Conservation (phyloP, 1,140 invertebrate species). For the Fopius arisanus region DNA sequence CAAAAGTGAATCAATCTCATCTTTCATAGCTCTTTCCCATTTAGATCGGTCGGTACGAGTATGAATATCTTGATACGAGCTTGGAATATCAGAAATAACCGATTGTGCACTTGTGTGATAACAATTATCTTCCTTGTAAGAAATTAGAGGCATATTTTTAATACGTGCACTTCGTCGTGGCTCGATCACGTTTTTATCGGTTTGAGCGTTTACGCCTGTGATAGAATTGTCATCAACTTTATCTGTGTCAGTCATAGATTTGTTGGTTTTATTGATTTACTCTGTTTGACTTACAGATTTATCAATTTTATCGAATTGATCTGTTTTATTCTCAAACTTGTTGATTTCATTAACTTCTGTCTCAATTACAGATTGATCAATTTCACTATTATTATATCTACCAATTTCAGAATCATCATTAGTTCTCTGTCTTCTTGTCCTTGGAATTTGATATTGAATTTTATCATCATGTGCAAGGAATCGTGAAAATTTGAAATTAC, state of each 20-base stretch:
- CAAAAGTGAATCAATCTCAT: background rate
- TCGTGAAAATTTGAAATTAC: background rate
- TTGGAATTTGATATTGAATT: background rate
- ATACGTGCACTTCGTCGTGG: background rate
- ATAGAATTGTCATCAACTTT: too few relatives aligned
- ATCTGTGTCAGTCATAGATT: background rate
- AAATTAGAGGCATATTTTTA: background rate
- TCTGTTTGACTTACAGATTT: background rate
- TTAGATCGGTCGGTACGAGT: background rate
- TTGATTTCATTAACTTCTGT: background rate
- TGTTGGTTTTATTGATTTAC: background rate
- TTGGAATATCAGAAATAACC: slow-evolving; percentile 15
- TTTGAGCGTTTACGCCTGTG: background rate
- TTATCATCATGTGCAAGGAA: background rate
- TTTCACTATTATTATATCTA: background rate
- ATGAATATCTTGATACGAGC: background rate
- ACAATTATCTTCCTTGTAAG: background rate
- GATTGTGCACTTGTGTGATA: slow-evolving; percentile 27
- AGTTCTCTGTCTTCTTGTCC: background rate
- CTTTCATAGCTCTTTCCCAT: background rate
- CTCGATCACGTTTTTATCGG: background rate
- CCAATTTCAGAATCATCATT: background rate
- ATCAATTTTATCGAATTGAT: background rate
- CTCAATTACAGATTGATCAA: background rate
- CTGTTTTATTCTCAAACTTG: background rate